Percentiles rank a stretch among this genome's conserved stretches.
Conservation (phyloP, 2,113 vertebrate genomes). For the Nesogale talazaci region DNA sequence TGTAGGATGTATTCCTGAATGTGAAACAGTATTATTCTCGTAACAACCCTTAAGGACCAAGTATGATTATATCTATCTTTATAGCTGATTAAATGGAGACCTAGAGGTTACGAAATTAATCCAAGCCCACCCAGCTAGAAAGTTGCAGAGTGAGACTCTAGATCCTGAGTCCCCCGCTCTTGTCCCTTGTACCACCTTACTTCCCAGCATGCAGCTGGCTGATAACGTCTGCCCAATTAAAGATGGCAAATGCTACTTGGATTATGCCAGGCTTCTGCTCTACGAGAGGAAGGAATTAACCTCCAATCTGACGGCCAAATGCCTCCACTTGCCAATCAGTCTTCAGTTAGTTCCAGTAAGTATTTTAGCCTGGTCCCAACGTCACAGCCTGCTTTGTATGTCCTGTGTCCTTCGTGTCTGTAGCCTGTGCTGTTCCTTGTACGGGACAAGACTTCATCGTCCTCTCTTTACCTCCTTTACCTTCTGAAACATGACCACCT, state of each 20-base stretch:
- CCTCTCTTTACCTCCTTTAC: background rate
- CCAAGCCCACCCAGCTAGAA: background rate
- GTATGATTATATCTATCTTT: background rate
- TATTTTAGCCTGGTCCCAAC: background rate
- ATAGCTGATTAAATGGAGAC: slow-evolving; percentile 19
- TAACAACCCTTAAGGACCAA: background rate
- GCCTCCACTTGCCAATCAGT: background rate
- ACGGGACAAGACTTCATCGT: background rate
- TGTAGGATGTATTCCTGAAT: background rate
- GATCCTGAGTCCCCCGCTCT: background rate
- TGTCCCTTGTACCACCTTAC: background rate
- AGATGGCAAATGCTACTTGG: slow-evolving; percentile 32
- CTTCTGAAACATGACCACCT: background rate
- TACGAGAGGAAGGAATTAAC: background rate
- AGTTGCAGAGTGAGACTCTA: background rate
- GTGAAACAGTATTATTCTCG: background rate
- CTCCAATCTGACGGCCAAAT: background rate
- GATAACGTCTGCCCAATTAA: background rate
- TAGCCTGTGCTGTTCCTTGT: background rate
- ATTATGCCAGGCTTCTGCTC: background rate
- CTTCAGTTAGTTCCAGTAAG: background rate
- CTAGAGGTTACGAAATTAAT: background rate
- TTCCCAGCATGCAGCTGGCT: background rate
- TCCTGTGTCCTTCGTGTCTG: background rate
- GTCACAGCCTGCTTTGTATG: background rate